A percentile compares a stretch with the other conserved stretches of the same genome.
Conservation (phyloP, 2,113 vertebrate species). For the Eleginops maclovinus region DNA sequence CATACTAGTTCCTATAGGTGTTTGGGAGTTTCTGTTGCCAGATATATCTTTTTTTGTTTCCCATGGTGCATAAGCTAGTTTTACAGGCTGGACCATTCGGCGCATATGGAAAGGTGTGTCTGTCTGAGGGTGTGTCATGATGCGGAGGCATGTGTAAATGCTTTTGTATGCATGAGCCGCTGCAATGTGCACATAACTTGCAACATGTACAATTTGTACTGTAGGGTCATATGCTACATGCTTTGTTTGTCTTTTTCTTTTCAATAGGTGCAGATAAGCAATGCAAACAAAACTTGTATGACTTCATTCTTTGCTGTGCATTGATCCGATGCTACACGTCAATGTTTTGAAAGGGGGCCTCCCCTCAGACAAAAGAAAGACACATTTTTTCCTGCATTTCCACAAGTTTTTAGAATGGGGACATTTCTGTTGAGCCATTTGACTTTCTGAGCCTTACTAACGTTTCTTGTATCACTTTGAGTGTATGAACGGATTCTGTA, state of each 20-base stretch:
- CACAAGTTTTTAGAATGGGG: too few relatives aligned
- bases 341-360: not conserved
- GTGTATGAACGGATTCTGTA: not conserved
- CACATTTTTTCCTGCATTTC: not conserved
- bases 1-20: not conserved
- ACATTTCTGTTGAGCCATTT: not conserved
- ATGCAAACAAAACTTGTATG: not conserved
- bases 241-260: not conserved
- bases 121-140: slow-evolving; percentile 17
- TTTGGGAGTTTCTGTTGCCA: not conserved
- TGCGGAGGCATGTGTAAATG: not conserved
- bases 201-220: not conserved
- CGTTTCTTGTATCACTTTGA: not conserved
- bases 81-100: slow-evolving; percentile 48
- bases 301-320: slow-evolving; percentile 24
- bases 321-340: slow-evolving; percentile 1
- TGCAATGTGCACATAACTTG: not conserved
- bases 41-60: not conserved
- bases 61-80: slow-evolving; percentile 54
- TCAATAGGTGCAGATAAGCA: not conserved
- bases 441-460: not conserved
- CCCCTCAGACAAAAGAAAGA: not conserved
- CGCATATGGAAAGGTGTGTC: slow-evolving; percentile 55
- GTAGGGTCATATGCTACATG: not conserved
- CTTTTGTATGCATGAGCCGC: not conserved